These are phyloP conservation scores for Eubucco bourcierii DNA, from an alignment of 2,113 vertebrate genomes.

Conservation along the genomic window DNA sequence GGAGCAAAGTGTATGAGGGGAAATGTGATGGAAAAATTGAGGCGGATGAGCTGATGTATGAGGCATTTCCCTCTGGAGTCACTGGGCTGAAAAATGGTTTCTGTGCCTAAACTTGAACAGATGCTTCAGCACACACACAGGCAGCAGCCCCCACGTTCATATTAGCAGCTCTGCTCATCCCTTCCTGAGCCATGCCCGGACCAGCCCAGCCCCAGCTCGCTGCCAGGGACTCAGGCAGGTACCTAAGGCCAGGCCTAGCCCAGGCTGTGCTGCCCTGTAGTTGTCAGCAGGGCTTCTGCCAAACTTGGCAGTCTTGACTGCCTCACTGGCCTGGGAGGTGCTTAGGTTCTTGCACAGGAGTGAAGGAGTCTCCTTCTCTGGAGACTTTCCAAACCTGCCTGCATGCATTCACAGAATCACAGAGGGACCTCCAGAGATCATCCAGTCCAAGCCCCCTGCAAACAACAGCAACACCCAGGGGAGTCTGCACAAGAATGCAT, in stretches of 20 bases:
- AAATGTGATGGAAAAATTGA: slow-evolving; percentile 76
- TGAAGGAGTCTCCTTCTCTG: neutral
- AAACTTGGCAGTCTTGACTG: neutral
- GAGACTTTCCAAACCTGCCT: too few relatives aligned
- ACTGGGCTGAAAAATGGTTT: slow-evolving; percentile 65
- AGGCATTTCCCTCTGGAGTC: slow-evolving; percentile 69
- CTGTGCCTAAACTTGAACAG: slow-evolving; percentile 68
- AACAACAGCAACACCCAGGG: too few relatives aligned
- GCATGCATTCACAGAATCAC: too few relatives aligned
- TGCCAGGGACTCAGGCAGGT: slow-evolving; percentile 14
- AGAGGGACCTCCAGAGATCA: too few relatives aligned
- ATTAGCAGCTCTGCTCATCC: neutral
- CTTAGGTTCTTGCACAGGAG: neutral
- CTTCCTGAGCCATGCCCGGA: neutral
- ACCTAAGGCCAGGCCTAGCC: neutral
- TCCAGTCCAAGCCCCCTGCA: too few relatives aligned
- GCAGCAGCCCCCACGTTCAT: neutral
- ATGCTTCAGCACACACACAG: slow-evolving; percentile 34
- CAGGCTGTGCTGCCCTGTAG: neutral
- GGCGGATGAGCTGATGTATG: slow-evolving; percentile 70
- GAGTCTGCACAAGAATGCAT: too few relatives aligned
- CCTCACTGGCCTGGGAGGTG: slow-evolving; percentile 10
- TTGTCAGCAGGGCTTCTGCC: neutral
- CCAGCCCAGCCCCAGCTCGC: neutral
- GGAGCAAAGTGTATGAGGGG: slow-evolving; percentile 44